These are phyloP conservation scores for Quadroppia sp. DNA, from an alignment of 2,888 invertebrate species.

Conservation along the genomic window DNA sequence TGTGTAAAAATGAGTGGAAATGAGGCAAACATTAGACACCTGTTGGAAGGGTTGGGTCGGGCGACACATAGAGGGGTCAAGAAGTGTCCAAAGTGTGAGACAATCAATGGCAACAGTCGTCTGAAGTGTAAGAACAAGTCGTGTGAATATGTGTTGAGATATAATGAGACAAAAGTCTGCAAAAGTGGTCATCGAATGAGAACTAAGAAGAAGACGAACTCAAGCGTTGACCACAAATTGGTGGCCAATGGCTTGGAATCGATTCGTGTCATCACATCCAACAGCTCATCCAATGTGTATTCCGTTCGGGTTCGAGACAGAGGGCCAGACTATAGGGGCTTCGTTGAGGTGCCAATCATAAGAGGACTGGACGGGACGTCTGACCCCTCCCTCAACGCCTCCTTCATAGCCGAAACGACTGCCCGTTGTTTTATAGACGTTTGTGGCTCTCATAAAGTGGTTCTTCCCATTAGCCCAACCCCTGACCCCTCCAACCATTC, in stretches of 20 bases:
- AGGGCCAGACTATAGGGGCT: slow-evolving; percentile 67
- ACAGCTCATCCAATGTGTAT: slow-evolving; percentile 58
- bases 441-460: slow-evolving; percentile 51
- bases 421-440: slow-evolving; percentile 59
- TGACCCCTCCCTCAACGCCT: slow-evolving; percentile 47
- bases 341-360: slow-evolving; percentile 61
- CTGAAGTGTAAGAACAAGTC: slow-evolving; percentile 66
- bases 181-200: slow-evolving; percentile 51
- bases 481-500: background rate
- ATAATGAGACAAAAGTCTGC: background rate
- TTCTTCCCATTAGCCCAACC: slow-evolving; percentile 1
- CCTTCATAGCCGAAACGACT: slow-evolving; percentile 54
- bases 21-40: slow-evolving; percentile 37
- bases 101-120: slow-evolving; percentile 70
- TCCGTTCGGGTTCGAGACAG: slow-evolving; percentile 67
- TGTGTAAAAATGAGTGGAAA: background rate
- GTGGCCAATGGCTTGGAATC: slow-evolving; percentile 57
- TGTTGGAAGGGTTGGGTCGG: slow-evolving; percentile 61
- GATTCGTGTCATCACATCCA: slow-evolving; percentile 63
- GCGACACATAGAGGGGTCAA: slow-evolving; percentile 67
- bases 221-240: background rate
- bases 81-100: slow-evolving; percentile 70
- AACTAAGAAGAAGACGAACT: slow-evolving; percentile 56
- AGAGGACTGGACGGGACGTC: slow-evolving; percentile 44
- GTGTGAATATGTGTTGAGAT: slow-evolving; percentile 63